A percentile compares a stretch with the other conserved stretches of the same genome.
Conservation (phyloP, 2,797 vertebrate species). For the Chaetodon trifasciatus region DNA sequence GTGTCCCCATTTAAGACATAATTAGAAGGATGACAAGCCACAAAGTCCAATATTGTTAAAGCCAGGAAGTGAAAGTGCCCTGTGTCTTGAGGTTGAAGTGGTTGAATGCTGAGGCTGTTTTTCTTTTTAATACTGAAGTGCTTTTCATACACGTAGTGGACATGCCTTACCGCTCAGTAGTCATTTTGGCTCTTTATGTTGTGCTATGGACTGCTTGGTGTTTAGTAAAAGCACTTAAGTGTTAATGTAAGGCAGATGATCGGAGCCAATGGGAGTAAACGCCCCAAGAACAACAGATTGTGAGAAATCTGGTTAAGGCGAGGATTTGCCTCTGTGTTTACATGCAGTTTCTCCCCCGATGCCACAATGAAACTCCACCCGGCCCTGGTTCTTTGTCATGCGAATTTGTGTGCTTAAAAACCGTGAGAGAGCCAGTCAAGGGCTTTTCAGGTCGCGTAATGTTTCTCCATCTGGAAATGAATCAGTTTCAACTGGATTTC, state of each 20-base stretch:
- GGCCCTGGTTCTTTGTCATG: slow-evolving; percentile 31
- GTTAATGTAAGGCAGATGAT: not conserved
- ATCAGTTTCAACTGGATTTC: no score
- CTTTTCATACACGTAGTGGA: not conserved
- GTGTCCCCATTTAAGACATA: not conserved
- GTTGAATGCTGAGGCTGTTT: not conserved
- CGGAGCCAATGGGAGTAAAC: not conserved
- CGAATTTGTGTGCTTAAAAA: not conserved
- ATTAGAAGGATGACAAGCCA: not conserved
- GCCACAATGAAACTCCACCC: slow-evolving; percentile 15
- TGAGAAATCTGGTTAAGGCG: no score
- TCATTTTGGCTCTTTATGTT: no score
- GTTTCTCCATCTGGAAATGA: not conserved
- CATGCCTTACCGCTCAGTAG: not conserved
- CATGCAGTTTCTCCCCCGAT: slow-evolving; percentile 10
- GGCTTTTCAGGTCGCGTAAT: not conserved
- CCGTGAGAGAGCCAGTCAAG: not conserved
- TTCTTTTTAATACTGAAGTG: not conserved
- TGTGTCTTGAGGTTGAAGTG: not conserved
- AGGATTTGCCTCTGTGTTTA: not conserved
- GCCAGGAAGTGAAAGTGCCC: not conserved
- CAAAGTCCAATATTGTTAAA: not conserved
- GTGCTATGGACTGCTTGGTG: not conserved
- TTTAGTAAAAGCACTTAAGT: not conserved
- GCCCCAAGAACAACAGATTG: not conserved